Conservation (phyloP, 2,797 vertebrate genomes). For the Cheirogaleus major region DNA sequence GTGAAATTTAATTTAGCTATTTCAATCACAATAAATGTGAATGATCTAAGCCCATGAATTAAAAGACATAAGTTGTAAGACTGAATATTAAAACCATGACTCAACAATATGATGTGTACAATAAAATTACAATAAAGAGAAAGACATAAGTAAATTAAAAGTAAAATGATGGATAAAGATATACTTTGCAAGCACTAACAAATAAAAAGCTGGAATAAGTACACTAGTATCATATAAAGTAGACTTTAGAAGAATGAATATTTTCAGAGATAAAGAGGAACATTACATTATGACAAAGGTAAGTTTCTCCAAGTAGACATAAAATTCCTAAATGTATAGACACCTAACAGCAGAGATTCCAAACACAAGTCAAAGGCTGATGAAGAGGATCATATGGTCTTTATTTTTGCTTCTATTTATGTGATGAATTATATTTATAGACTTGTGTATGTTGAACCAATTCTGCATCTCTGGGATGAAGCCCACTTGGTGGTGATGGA, state of each 20-base stretch:
- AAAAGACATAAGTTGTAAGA: neutral
- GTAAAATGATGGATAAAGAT: neutral
- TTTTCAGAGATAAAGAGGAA: neutral
- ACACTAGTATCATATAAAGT: neutral
- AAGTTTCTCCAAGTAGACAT: neutral
- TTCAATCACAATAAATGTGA: neutral
- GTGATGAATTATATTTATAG: too few species aligned
- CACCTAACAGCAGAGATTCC: neutral
- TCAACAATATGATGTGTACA: neutral
- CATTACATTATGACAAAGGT: neutral
- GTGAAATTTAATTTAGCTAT: neutral
- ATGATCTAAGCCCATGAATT: neutral
- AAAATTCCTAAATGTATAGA: neutral
- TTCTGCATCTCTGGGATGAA: too few species aligned
- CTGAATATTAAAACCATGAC: neutral
- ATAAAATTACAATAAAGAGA: slow-evolving; percentile 1
- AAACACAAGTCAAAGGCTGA: neutral
- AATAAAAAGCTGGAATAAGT: neutral
- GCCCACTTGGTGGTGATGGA: too few species aligned
- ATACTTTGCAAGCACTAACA: neutral
- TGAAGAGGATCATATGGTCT: too few species aligned
- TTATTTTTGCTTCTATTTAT: too few species aligned
- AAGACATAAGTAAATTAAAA: neutral
- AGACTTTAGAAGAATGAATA: neutral
- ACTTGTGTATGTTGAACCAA: too few species aligned